Evolutionary conservation across 2,888 invertebrate species (phyloP).

Genomic region (Polylopha cassiicola): DNA sequence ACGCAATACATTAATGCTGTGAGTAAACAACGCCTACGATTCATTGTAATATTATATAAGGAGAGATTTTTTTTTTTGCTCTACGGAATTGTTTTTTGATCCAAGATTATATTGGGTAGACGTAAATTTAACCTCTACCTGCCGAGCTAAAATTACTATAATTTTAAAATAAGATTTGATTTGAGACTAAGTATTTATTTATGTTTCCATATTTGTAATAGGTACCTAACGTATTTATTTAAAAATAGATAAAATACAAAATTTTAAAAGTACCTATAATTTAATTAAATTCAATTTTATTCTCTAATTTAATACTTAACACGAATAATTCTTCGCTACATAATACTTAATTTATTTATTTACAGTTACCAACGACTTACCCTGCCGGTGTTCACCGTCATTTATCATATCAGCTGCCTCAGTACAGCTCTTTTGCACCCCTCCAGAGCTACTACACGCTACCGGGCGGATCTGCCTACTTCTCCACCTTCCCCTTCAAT

Average conservation of each 20-base stretch:
- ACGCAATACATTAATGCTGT: slow-evolving; percentile 63
- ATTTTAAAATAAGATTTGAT: slow-evolving; percentile 1
- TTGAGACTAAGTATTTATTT: background rate
- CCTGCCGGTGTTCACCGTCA: slow-evolving; percentile 48
- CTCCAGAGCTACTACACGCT: slow-evolving; percentile 33
- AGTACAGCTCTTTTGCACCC: slow-evolving; percentile 38
- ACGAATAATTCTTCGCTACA: too few species aligned
- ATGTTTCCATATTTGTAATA: background rate
- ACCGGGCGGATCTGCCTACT: slow-evolving; percentile 18
- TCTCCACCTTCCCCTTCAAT: slow-evolving; percentile 15
- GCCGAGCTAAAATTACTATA: too few species aligned
- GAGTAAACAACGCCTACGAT: slow-evolving; percentile 29
- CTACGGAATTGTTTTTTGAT: too few species aligned
- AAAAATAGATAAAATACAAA: background rate
- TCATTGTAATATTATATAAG: too few species aligned
- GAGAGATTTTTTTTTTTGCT: too few species aligned
- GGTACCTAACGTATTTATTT: background rate
- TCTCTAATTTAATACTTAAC: too few species aligned
- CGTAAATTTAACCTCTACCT: too few species aligned
- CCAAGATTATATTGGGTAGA: too few species aligned
- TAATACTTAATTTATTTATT: slow-evolving; percentile 23
- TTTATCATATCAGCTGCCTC: slow-evolving; percentile 46
- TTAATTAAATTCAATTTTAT: too few species aligned
- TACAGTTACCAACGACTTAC: slow-evolving; percentile 50
- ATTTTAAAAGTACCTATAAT: slow-evolving; percentile 1